Evolutionary conservation across 1,140 invertebrate species (phyloP), one percentile per base, ranked within the genome.

Genomic region (Coenobita brevimanus): DNA sequence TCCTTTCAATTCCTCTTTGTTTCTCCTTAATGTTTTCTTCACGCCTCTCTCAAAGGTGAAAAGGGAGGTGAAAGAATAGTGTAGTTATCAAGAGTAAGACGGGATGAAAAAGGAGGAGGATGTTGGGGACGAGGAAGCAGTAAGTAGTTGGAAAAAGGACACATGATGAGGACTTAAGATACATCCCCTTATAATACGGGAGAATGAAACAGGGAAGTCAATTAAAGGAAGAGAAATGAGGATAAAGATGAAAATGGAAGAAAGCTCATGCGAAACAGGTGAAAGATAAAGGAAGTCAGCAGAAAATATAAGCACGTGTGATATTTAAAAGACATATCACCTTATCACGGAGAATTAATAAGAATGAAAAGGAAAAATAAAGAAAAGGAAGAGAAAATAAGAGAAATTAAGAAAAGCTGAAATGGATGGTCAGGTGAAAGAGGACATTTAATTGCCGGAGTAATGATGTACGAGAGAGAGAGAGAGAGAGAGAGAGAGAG

Each of bases 121-220:
- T n/a, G 60, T 3, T n/a, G 4, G 60, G 27, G 60, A 62, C 21
- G 60, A 62, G 27, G 60, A 4, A 62, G 21, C 3, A 27, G 60
- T 4, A 3, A 21, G 60, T 3, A 27, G 27, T 21, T 30, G 38
- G 21, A 46, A 21, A 46, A 27, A 27, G 41, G 33, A 24, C 73
- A 30, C 36, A 27, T 78, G 43, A 54, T 50, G 75, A 43, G 50
- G n/a, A 78, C 21, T 50, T 17, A 57, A 78, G 75, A 54, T 50
- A 43, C 21, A 24, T n/a, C 73, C n/a, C 36, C 36, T 43, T 43
- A 41, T 43, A 36, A 41, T 41, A 41, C 73, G 10, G 41, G 36
- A 13, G 33, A 71, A n/a, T n/a, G n/a, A n/a, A n/a, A n/a, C n/a
- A n/a, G n/a, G n/a, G n/a, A n/a, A n/a, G n/a, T n/a, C n/a, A n/a